Evolutionary conservation across 2,797 vertebrate species (phyloP), one percentile per base, ranked within the genome.

Genomic region (Brotula barbata): DNA sequence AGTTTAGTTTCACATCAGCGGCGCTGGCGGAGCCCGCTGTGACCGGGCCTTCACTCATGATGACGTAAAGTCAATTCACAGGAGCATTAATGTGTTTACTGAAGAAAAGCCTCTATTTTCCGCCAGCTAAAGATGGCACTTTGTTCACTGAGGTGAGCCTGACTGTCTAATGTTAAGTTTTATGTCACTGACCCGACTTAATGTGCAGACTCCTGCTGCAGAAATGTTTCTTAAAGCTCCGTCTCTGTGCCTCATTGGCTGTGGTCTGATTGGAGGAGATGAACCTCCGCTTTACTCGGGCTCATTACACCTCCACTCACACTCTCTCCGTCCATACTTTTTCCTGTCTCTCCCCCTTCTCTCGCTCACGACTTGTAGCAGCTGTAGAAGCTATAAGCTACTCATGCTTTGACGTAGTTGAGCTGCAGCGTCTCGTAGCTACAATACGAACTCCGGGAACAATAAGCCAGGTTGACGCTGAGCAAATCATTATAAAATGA

Each of bases 191-290:
- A 84, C 80, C 82, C 58, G 3, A 44, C 64, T 49, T 85, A 85
- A 87, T 85, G 73, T 65, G 69, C 50, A 21, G 36, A 73, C 60
- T 4, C 25, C 25, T 4, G 64, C 68, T 39, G 25, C 21, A 61
- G 68, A 12, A 49, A 59, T 69, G 55, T 71, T 71, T 77, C 77
- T 74, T 75, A 72, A 80, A 40, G 56, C 58, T 72, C 31, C 16
- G 15, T 77, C 49, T 82, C 12, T 75, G 57, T 73, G 82, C 78
- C 66, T 88, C 87, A 86, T 89, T 87, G 81, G 57, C 79, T 58
- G 46, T 78, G 67, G 50, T 85, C 45, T 83, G 81, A 85, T 83
- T 78, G 81, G 73, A 82, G 78, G 74, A 88, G 87, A 90, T 85
- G 84, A 86, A 78, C 82, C 82, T 75, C 71, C 78, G 73, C 75